phyloP scores from a whole-genome alignment of 2,888 invertebrate genomes.

The Dolomedes plantarius region DNA sequence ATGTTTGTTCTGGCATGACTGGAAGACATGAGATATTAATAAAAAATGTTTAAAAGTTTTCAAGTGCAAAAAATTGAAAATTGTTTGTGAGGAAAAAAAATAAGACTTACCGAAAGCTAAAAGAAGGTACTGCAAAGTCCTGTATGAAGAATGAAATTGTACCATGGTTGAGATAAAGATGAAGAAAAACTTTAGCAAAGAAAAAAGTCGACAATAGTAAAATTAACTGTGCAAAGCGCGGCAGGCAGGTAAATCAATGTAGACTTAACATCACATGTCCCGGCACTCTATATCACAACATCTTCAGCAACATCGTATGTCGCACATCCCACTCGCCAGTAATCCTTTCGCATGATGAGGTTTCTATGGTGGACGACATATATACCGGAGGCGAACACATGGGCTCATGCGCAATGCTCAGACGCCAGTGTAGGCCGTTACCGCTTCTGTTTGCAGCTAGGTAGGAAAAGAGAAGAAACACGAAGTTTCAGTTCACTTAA shows the following conservation, averaged over 20 bases:
- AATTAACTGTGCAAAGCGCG: not conserved
- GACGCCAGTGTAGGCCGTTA: not conserved
- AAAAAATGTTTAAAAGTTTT: too few species aligned
- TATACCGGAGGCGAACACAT: slow-evolving; percentile 5
- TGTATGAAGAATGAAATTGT: not conserved
- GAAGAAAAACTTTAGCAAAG: not conserved
- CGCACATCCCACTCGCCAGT: not conserved
- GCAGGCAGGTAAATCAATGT: slow-evolving; percentile 2
- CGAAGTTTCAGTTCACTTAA: slow-evolving; percentile 9
- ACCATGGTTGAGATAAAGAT: not conserved
- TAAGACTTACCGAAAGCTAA: slow-evolving; percentile 1
- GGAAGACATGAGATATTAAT: too few species aligned
- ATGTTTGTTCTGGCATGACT: too few species aligned
- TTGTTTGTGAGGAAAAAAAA: too few species aligned
- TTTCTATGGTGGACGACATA: not conserved
- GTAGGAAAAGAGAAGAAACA: not conserved
- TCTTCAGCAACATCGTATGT: not conserved
- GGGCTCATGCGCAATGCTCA: slow-evolving; percentile 5
- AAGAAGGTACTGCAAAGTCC: not conserved
- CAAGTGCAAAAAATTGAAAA: too few species aligned
- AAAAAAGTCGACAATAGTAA: not conserved
- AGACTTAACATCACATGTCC: slow-evolving; percentile 18
- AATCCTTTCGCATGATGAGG: slow-evolving; percentile 1
- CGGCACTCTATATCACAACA: not conserved
- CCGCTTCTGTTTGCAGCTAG: not conserved